A percentile compares a stretch with the other conserved stretches of the same genome.
These are phyloP conservation scores for Catocala nupta DNA, from an alignment of 2,888 invertebrate species.

Conservation along the genomic window DNA sequence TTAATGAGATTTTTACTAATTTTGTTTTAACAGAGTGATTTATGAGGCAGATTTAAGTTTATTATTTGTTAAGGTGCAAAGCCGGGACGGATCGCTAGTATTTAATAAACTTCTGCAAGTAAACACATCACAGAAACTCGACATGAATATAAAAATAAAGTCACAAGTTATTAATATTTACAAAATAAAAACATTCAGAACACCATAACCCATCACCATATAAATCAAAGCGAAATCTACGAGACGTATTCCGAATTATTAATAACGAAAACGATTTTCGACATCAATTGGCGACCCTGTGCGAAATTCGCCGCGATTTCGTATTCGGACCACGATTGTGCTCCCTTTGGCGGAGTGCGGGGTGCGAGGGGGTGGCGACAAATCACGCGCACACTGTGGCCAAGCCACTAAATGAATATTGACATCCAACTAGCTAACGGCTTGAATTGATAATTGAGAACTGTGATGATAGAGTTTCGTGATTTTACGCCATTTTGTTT, in stretches of 20 bases:
- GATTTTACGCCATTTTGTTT: slow-evolving; percentile 30
- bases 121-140: no score
- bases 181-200: slow-evolving; percentile 18
- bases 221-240: slow-evolving; percentile 53
- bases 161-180: background rate
- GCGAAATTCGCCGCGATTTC: slow-evolving; percentile 63
- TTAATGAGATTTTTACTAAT: no score
- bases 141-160: no score
- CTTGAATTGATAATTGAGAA: slow-evolving; percentile 80
- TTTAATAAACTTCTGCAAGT: no score
- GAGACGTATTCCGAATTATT: slow-evolving; percentile 70
- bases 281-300: slow-evolving; percentile 59
- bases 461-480: slow-evolving; percentile 37
- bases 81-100: no score
- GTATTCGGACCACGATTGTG: slow-evolving; percentile 69
- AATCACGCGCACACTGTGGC: slow-evolving; percentile 73
- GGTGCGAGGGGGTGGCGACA: slow-evolving; percentile 63
- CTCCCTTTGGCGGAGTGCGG: slow-evolving; percentile 49
- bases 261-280: slow-evolving; percentile 73
- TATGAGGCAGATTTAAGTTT: no score
- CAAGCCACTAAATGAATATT: slow-evolving; percentile 81
- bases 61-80: no score
- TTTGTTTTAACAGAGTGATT: no score
- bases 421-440: slow-evolving; percentile 81
- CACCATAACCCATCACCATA: slow-evolving; percentile 42